phyloP scores from a whole-genome alignment of 2,888 invertebrate genomes.

The Eudasyphora cyanicolor region DNA sequence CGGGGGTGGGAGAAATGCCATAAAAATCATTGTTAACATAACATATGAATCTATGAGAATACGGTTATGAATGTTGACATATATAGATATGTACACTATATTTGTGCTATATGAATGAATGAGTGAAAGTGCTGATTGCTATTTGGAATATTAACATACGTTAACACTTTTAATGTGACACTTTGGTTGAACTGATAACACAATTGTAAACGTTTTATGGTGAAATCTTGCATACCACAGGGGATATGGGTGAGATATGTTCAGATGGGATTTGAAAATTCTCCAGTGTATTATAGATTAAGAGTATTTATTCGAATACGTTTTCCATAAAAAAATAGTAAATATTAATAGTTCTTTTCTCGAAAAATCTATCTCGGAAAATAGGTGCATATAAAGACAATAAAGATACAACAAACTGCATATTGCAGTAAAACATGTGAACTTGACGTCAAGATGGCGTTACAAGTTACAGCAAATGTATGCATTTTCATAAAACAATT shows the following conservation, averaged over 20 bases:
- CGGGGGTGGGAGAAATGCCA: neutral
- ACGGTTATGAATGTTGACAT: neutral
- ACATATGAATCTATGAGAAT: neutral
- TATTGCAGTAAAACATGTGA: too few relatives aligned
- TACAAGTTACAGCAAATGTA: too few relatives aligned
- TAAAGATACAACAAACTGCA: too few relatives aligned
- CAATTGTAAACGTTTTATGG: neutral
- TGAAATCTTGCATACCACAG: neutral
- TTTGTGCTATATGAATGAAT: too few relatives aligned
- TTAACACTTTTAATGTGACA: neutral
- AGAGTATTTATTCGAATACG: too few relatives aligned
- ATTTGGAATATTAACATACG: neutral
- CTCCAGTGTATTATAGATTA: neutral
- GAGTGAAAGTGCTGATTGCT: neutral
- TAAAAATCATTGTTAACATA: conserved; percentile 38
- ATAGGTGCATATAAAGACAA: too few relatives aligned
- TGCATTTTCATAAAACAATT: too few relatives aligned
- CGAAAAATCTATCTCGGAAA: too few relatives aligned
- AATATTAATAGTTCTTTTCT: too few relatives aligned
- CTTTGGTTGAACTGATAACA: neutral
- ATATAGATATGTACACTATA: too few relatives aligned
- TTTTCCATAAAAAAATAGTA: too few relatives aligned
- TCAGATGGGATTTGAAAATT: neutral
- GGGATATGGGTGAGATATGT: neutral
- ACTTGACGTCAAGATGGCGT: too few relatives aligned